These are phyloP conservation scores for Abscondita cerata DNA, from an alignment of 2,888 invertebrate species.

Conservation along the genomic window DNA sequence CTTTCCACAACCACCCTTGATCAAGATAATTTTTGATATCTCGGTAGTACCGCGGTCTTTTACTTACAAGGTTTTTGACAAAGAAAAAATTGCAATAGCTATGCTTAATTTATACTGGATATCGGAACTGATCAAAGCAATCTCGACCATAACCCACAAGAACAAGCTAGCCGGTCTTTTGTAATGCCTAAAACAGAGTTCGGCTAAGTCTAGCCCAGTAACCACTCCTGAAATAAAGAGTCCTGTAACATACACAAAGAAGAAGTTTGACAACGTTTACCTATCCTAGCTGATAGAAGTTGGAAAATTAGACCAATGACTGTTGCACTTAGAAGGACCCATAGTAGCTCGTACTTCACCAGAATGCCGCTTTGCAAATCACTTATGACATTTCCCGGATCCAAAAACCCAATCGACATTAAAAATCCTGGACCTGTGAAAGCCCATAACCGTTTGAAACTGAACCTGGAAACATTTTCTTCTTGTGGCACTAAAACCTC, in stretches of 20 bases:
- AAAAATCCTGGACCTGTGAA: slow-evolving; percentile 92
- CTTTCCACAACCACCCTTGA: no score
- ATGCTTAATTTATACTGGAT: slow-evolving; percentile 95
- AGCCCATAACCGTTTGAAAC: slow-evolving; percentile 89
- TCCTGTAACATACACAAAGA: no score
- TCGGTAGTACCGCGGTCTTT: no score
- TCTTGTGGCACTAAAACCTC: no score
- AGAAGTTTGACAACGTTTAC: slow-evolving; percentile 40
- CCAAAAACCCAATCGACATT: slow-evolving; percentile 92
- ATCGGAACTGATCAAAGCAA: slow-evolving; percentile 89
- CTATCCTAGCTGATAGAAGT: slow-evolving; percentile 64
- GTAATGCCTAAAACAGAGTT: slow-evolving; percentile 80
- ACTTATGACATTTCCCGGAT: slow-evolving; percentile 92
- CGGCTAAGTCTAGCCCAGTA: slow-evolving; percentile 84
- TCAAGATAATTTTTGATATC: no score
- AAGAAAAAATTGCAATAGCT: slow-evolving; percentile 82
- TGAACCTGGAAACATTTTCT: no score
- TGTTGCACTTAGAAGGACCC: slow-evolving; percentile 85
- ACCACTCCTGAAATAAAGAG: slow-evolving; percentile 76
- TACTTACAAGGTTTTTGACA: slow-evolving; percentile 80
- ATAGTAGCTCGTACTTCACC: slow-evolving; percentile 83
- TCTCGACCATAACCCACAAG: slow-evolving; percentile 90
- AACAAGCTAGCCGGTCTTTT: slow-evolving; percentile 75
- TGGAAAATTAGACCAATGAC: slow-evolving; percentile 88
- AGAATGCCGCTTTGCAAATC: slow-evolving; percentile 84